Percentiles rank a stretch among this genome's conserved stretches.
These are phyloP conservation scores for Anser cygnoides DNA, from an alignment of 2,113 vertebrate genomes.

Conservation along the genomic window DNA sequence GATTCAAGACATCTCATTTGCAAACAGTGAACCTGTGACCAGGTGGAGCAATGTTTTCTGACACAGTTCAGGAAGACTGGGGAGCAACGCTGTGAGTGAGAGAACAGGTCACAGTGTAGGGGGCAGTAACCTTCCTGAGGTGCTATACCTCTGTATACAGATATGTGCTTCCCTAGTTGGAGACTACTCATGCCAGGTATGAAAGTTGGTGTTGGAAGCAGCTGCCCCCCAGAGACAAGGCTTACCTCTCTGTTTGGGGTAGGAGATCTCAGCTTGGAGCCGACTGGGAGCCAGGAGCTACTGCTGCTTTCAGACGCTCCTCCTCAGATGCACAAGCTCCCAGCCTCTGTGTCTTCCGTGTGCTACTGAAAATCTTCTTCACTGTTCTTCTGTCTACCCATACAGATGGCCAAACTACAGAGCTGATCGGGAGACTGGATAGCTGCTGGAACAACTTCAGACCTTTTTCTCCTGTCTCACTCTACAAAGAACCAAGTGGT, in stretches of 20 bases:
- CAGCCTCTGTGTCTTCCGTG: accelerated
- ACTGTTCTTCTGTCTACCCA: neutral
- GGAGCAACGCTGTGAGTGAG: neutral
- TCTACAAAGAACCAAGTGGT: neutral
- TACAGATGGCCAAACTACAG: neutral
- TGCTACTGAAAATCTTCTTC: neutral
- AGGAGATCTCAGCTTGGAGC: neutral
- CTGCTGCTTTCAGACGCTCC: neutral
- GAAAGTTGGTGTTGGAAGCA: neutral
- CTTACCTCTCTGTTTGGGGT: neutral
- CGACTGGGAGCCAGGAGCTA: neutral
- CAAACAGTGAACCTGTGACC: neutral
- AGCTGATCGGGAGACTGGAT: neutral
- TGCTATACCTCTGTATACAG: neutral
- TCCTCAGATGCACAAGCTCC: neutral
- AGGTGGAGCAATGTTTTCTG: neutral
- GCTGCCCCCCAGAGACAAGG: neutral
- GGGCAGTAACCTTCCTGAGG: neutral
- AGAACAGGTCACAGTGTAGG: neutral
- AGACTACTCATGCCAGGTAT: neutral
- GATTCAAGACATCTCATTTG: neutral
- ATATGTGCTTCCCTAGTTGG: accelerated
- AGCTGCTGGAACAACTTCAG: neutral
- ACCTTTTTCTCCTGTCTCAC: accelerated
- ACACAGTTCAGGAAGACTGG: neutral